Conservation (phyloP, 2,797 vertebrate species). For the Vultur gryphus region DNA sequence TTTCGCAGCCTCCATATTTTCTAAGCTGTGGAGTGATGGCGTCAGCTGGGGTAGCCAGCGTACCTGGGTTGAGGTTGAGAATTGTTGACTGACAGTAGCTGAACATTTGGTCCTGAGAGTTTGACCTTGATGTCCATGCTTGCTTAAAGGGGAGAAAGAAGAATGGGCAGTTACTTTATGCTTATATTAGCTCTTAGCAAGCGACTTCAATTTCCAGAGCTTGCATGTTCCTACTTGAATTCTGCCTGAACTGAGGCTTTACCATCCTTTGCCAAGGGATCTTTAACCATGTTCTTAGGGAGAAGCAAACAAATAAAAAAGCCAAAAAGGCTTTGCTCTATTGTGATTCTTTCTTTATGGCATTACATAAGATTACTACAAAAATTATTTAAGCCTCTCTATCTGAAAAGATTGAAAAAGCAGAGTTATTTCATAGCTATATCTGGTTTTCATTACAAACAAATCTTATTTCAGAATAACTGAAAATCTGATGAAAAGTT, state of each 20-base stretch:
- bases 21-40: not conserved
- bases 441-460: not conserved
- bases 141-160: not conserved
- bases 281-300: not conserved
- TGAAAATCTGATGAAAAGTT: not conserved
- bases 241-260: not conserved
- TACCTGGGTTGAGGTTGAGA: not conserved
- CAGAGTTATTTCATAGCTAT: not conserved
- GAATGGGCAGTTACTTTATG: not conserved
- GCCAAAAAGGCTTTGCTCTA: not conserved
- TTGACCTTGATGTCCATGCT: not conserved
- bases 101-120: not conserved
- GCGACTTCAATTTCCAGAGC: not conserved
- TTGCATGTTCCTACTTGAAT: not conserved
- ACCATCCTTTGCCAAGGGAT: not conserved
- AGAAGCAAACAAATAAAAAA: not conserved
- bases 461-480: not conserved
- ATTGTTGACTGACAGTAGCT: not conserved
- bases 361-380: not conserved
- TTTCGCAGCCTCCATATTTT: not conserved
- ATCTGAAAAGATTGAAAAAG: not conserved
- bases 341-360: not conserved
- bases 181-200: not conserved
- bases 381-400: not conserved
- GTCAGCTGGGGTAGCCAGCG: not conserved